Conservation (phyloP, 2,888 invertebrate genomes). For the Escarpia spicata region DNA sequence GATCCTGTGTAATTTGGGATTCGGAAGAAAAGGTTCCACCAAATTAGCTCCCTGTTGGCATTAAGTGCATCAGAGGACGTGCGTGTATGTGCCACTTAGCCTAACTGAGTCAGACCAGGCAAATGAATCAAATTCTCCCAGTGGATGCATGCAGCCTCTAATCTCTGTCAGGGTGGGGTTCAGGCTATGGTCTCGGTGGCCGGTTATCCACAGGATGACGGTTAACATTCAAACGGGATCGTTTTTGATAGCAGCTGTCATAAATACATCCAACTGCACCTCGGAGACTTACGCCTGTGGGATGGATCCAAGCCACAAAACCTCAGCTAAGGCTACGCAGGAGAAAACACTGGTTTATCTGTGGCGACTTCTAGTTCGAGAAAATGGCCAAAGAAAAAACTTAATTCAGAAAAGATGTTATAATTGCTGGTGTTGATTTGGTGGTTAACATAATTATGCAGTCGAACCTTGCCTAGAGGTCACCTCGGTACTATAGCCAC, state of each 20-base stretch:
- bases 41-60: constrained; percentile 9
- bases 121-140: background rate
- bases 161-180: background rate
- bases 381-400: background rate
- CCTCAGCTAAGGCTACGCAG: background rate
- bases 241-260: constrained; percentile 16
- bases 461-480: too few relatives aligned
- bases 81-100: background rate
- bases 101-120: background rate
- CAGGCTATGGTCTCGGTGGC: background rate
- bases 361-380: background rate
- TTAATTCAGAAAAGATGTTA: background rate
- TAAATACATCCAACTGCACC: background rate
- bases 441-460: too few relatives aligned
- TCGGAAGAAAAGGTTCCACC: background rate
- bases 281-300: background rate
- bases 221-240: background rate
- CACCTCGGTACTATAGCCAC: too few relatives aligned
- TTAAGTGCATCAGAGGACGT: background rate
- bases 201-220: background rate
- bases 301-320: background rate
- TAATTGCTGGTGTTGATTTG: too few relatives aligned
- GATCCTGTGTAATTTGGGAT: background rate
- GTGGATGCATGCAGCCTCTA: background rate
- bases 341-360: background rate